Base-by-base conservation (phyloP, 2,113 vertebrate species). In the Oenanthe melanoleuca region DNA sequence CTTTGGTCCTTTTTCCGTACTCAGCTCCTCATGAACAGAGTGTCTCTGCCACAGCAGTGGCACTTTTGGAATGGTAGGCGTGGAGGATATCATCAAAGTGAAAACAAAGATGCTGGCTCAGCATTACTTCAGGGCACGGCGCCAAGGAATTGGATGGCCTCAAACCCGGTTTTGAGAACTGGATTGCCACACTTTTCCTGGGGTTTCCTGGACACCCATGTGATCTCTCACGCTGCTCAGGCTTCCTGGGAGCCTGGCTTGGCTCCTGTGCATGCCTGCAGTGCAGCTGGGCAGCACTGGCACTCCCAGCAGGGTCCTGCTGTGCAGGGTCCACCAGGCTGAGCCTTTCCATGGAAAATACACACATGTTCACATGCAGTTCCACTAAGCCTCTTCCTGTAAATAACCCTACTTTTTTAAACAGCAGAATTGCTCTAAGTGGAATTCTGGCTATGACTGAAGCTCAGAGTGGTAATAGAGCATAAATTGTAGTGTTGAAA, bases 361-460 rank as follows among this genome's bases (percentile, higher is more conserved):
- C 29, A 5, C 23, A 2, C 1, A 0, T 1, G 1, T 29, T 14
- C 20, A 21, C 18, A 11, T 9, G 14, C 5, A 26, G 17, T 24
- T 73, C 63, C 44, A 47, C 20, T 80, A n/a, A 50, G 17, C 14
- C 49, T 44, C 1, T 63, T 82, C 55, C 20, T 65, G 42, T 56
- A n/a, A 65, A n/a, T 34, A 60, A 80, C 10, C 6, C 33, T 40
- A 3, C 61, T 57, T 38, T 78, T 75, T 53, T 50, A 65, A 86
- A 25, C 24, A 63, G 34, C 16, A 47, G 19, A 31, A 49, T 49
- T 49, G 47, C 42, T 34, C 34, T 15, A 31, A 31, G 33, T 21
- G 11, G 33, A 31, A 66, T 77, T 66, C 29, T 69, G 40, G 10
- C 47, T 31, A 7, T 4, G 4, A 40, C 19, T n/a, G 64, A 26